Evolutionary conservation across 2,888 invertebrate species (phyloP), one percentile per base, ranked within the genome.

Genomic region (Drosophila pullipes): DNA sequence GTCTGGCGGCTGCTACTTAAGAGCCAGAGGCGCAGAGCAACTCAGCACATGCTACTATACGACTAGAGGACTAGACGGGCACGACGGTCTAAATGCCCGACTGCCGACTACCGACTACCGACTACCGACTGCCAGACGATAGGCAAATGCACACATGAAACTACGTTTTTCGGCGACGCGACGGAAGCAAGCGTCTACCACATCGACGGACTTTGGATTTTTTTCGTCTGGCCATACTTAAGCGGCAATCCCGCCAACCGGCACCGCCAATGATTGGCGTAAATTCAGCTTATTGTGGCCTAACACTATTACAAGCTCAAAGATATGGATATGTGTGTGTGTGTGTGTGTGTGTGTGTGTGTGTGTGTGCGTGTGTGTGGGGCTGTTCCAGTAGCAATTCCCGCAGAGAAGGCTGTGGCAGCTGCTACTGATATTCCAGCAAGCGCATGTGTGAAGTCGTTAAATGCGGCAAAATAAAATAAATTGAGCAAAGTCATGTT

Each of bases 271-370:
- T 89, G 81, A 86, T 90, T 83, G 85, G 88, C 90, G 85, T 85
- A 86, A 86, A 88, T 86, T 90, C 90, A 87, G 90, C 85, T 90
- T 88, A 86, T 86, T 86, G 88, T 86, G 85, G 85, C 77, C 85
- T 85, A 86, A 85, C 88, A 83, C 87, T 80, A 85, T 76, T 70
- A 78, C 76, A 82, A 53, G 44, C 49, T 41, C 25, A 18, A 30
- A 47, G 35, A 37, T 53, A 13, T 11, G 16, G 13, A 13, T 54
- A 18, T 44, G 10, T 49, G 28, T 47, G 28, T 33, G 54, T 52
- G 7, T 37, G 35, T 37, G 35, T n/a, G n/a, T n/a, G n/a, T n/a
- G 22, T 25, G 18, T 31, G 50, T 31, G 58, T 33, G 50, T 37
- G 37, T 37, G 16, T 37, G 35, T 37, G 35, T 37, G 37, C 18